Base-by-base conservation (phyloP, 2,113 vertebrate species). In the Pedetes capensis region DNA sequence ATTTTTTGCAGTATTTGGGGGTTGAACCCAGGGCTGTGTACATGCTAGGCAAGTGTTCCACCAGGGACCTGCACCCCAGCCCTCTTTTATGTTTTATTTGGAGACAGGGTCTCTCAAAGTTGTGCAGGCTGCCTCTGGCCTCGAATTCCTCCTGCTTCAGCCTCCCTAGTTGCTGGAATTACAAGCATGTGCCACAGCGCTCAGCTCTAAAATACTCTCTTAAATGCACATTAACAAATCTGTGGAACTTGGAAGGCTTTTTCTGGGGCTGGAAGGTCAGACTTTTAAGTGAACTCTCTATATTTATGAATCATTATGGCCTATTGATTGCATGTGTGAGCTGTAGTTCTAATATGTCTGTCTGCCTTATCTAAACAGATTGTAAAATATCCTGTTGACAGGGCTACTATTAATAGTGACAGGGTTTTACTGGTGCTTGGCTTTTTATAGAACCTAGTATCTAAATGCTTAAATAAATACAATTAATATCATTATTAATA, bases 231-330 rank as follows among this genome's bases (percentile, higher is more conserved):
- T 76, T 87, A 81, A 71, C 22, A 84, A 78, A 93, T 93, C 18
- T 74, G 76, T 93, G 34, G 44, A 93, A 89, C 12, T 47, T 29
- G 7, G 59, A 93, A 96, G 27, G 23, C 27, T 59, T 87, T 95
- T 92, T 68, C 39, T 75, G 74, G 88, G 71, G 44, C 34, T 87
- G 29, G 87, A 91, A 94, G 79, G 51, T 96, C 51, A 69, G 75
- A 80, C 34, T 87, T 96, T 87, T 71, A 89, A 93, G 66, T 69
- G 71, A 97, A 91, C 55, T 94, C 57, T 75, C 20, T 94, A 32
- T 96, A 76, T 93, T 93, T 96, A 96, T 96, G 93, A 87, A 93
- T 87, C 81, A 78, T 76, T 91, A 87, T 53, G 63, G 76, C 61
- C 39, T 93, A 96, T 93, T 84, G 75, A 97, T 96, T 92, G 72